Conservation (phyloP, 2,888 invertebrate species). For the Drepanosiphum platanoidis region DNA sequence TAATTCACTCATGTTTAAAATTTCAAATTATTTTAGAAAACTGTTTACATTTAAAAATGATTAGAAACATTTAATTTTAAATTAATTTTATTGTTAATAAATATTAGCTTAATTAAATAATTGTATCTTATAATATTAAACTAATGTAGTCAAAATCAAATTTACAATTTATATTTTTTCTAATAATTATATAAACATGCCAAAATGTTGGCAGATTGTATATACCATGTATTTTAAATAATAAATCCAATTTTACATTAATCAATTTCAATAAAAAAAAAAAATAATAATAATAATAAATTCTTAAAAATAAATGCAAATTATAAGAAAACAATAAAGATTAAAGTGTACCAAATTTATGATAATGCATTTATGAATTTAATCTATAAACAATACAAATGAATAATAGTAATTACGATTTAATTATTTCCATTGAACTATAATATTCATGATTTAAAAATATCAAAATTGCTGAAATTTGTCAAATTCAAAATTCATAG, state of each 20-base stretch:
- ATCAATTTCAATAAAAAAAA: neutral
- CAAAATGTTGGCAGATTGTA: neutral
- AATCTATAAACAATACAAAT: slow-evolving; percentile 9
- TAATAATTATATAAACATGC: neutral
- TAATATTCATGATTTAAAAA: neutral
- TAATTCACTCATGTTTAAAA: slow-evolving; percentile 12
- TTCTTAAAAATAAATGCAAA: slow-evolving; percentile 20
- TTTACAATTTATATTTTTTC: neutral
- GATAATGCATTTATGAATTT: neutral
- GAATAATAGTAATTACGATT: neutral
- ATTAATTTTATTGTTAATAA: neutral
- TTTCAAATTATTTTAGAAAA: slow-evolving; percentile 14
- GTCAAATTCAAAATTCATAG: neutral
- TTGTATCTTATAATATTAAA: neutral
- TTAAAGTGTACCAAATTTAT: neutral
- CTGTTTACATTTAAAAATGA: slow-evolving; percentile 13
- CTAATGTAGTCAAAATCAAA: neutral
- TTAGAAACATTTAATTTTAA: slow-evolving; percentile 15
- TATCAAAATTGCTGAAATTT: neutral
- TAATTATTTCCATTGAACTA: neutral
- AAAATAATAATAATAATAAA: neutral
- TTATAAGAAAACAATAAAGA: neutral
- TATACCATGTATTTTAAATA: slow-evolving; percentile 10
- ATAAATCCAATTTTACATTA: slow-evolving; percentile 3
- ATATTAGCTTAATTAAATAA: neutral